Base-by-base conservation (phyloP, 2,888 invertebrate genomes). In the Hoplodrina ambigua region DNA sequence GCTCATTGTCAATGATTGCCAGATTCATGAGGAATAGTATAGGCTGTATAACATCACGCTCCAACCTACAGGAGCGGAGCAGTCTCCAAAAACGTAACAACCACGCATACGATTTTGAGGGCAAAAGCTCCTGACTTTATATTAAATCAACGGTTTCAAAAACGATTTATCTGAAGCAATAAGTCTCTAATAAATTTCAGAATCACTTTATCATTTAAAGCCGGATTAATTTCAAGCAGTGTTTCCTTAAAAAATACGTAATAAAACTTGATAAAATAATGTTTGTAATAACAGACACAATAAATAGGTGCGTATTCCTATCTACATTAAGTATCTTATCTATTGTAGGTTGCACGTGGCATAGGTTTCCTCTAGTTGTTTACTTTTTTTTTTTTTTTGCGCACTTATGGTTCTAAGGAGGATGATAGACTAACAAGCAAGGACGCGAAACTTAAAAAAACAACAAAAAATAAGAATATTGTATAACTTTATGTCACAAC, bases 301-400 rank as follows among this genome's bases (percentile, higher is more conserved):
- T 13, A 41, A 59, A 53, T 41, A 69, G 15, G 10, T 77, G 53
- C 15, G 17, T 33, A 17, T 25, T 25, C 6, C 46, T 46, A 46
- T 17, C 13, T 41, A 19, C 2, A 30, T 15, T 19, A 19, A 19
- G 7, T 62, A 79, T 65, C 80, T 80, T 59, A 80, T 80, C 80
- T 30, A 10, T 25, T 61, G 6, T 44, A 0, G n/a, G 41, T 57
- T 53, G 56, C 44, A 44, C 44, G 44, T 44, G 44, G 25, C 25
- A 25, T 25, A 25, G 11, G 46, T 46, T 46, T 46, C 46, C 11
- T 54, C 33, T 11, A 41, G 46, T 56, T 72, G 75, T 80, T 37
- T 25, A 2, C 5, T 1, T 13, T 13, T 80, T 59, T 10, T 33
- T 44, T 73, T 54, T 61, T 75, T 58, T 15, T 46, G 17, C 37